Evolutionary conservation across 1,140 invertebrate genomes (phyloP), one percentile per base, ranked within the genome.

Genomic region (Philaenus spumarius): DNA sequence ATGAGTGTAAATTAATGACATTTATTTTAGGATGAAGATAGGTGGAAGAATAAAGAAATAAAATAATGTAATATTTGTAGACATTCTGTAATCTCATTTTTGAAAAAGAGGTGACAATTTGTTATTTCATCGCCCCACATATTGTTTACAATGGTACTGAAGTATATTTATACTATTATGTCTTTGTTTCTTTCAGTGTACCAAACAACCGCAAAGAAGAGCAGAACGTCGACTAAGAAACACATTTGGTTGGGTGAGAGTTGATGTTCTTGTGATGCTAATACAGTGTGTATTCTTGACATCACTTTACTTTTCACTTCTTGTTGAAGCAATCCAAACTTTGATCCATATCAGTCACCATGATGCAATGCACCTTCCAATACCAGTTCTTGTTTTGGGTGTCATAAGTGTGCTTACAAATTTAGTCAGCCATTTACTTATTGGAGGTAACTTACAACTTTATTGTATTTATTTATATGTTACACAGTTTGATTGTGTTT

Each of bases 231-330:
- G 81, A 55, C 76, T 93, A 57, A 83, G 84, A 42, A 93, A 93
- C 69, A 95, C 91, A 0, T 95, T 95, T 62, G 92, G 92, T 1
- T 95, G 91, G 90, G 88, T 90, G 1, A 79, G 92, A 51, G 86
- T 93, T 23, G 90, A 94, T 65, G 85, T 95, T 1, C 72, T 93
- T 4, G 86, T 84, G 42, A 85, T 87, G 75, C 73, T 92, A 11
- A 82, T 86, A n/a, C 89, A 87, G 37, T 89, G 85, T 68, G 84
- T 92, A 14, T 87, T 94, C 59, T 77, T 94, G 54, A 82, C 83
- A 1, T 92, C 92, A 0, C 81, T 94, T 26, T 87, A 87, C 43
- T 90, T 94, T 64, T 89, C 90, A 0, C 70, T 93, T 11, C 67
- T 90, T 1, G 82, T 93, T 0, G 90, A 93, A 70, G 82, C 89